Evolutionary conservation across 1,140 invertebrate genomes (phyloP), one percentile per base, ranked within the genome.

Genomic region (Drosophila triauraria): DNA sequence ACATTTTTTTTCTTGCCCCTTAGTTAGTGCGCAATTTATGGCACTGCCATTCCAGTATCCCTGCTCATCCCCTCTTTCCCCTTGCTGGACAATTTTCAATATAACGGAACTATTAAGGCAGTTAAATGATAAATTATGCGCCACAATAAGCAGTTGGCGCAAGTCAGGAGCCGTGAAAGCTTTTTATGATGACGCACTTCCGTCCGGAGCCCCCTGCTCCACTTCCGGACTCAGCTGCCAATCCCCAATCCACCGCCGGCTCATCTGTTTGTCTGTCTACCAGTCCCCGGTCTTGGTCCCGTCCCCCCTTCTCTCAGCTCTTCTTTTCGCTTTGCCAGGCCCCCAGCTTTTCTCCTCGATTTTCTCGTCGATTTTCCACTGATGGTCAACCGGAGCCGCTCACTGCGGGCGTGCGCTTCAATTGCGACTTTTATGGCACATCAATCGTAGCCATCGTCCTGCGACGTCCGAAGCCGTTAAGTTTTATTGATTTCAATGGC

Each of bases 121-220:
- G 85, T 90, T 90, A 90, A 90, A 90, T 90, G 85, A 90, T 90
- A 90, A 90, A 90, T 90, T 90, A 90, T 90, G 85, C 84, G 84
- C 78, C 81, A 70, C 85, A 90, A 87, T 87, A 87, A 87, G 76
- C 79, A 83, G 65, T 70, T 77, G 50, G 56, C 30, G 63, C 70
- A 78, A 64, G 58, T 67, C 61, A 57, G 72, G 48, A 47, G 64
- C 85, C 70, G 78, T 90, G 85, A 90, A 90, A 90, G 85, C 85
- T 82, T 90, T 74, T 90, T 90, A 90, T 90, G 85, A 90, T 90
- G 85, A 90, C 85, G 85, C 85, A 90, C 85, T 90, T 90, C 85
- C 85, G 85, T 27, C 64, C 51, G 51, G 53, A 20, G 32, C n/a
- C 25, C 23, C 23, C 58, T 54, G 42, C 47, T 59, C 10, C 71